These are phyloP conservation scores for Aricia artaxerxes DNA, from an alignment of 2,888 invertebrate genomes.

Conservation along the genomic window DNA sequence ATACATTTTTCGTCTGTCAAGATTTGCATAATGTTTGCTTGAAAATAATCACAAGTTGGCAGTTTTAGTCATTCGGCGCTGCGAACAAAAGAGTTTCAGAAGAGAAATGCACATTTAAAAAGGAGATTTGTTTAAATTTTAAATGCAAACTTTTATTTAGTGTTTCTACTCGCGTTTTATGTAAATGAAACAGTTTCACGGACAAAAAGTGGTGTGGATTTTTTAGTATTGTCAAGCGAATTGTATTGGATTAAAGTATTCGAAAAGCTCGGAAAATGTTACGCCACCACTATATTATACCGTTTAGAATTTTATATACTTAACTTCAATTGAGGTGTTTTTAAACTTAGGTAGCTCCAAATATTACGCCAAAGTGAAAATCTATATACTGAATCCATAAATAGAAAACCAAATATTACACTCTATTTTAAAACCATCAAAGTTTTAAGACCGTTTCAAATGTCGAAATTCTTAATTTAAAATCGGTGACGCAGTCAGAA, in stretches of 20 bases:
- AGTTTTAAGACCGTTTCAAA: not conserved
- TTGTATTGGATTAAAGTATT: slow-evolving; percentile 29
- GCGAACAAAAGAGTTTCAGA: slow-evolving; percentile 42
- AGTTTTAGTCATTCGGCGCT: slow-evolving; percentile 47
- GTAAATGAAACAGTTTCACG: slow-evolving; percentile 33
- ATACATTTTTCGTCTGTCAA: slow-evolving; percentile 48
- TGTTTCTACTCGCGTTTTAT: slow-evolving; percentile 33
- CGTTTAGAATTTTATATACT: not conserved
- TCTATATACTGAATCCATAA: not conserved
- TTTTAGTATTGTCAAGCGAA: slow-evolving; percentile 29
- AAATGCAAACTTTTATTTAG: slow-evolving; percentile 42
- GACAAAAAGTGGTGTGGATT: slow-evolving; percentile 33
- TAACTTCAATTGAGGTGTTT: not conserved
- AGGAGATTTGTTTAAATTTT: slow-evolving; percentile 43
- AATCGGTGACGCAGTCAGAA: not conserved
- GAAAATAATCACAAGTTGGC: slow-evolving; percentile 53
- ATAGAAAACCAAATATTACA: not conserved
- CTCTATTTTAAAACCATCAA: not conserved
- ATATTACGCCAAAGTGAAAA: too few species aligned
- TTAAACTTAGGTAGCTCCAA: not conserved
- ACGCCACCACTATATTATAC: not conserved
- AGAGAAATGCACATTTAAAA: slow-evolving; percentile 42
- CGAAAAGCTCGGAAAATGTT: slow-evolving; percentile 22
- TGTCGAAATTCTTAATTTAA: not conserved
- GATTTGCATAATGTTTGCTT: slow-evolving; percentile 55